Conservation (phyloP, 2,888 invertebrate genomes). For the Xanthia icteritia region DNA sequence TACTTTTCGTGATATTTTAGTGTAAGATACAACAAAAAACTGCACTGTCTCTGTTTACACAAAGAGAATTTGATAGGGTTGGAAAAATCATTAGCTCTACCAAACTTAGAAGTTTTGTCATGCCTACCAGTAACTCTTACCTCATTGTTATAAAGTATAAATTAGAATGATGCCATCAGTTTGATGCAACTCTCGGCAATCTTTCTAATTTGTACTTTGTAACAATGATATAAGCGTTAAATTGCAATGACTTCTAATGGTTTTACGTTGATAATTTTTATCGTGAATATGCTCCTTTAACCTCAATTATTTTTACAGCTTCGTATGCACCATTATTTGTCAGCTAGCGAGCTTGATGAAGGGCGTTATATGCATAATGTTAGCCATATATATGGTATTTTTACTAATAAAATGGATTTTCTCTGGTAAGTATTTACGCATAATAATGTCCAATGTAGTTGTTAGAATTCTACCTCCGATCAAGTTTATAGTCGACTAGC, state of each 20-base stretch:
- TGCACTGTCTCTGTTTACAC: background rate
- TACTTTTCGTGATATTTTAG: background rate
- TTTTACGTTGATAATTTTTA: background rate
- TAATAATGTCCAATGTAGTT: background rate
- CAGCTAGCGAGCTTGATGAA: slow-evolving; percentile 38
- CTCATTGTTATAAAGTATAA: background rate
- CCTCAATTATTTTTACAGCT: slow-evolving; percentile 44
- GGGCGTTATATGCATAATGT: background rate
- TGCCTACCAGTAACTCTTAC: background rate
- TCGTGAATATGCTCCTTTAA: background rate
- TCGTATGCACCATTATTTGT: slow-evolving; percentile 43
- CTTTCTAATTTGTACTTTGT: background rate
- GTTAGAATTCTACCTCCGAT: background rate
- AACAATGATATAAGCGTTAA: background rate
- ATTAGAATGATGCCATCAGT: background rate
- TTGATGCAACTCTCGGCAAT: background rate
- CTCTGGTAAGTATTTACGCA: slow-evolving; percentile 30
- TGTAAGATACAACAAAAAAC: background rate
- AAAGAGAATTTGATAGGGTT: background rate
- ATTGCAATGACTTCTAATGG: no score
- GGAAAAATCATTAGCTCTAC: background rate
- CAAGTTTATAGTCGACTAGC: background rate
- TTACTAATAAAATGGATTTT: slow-evolving; percentile 20
- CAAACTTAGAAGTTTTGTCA: background rate
- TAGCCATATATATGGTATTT: slow-evolving; percentile 8